Base-by-base conservation (phyloP, 2,797 vertebrate species). In the Sus cebifrons region DNA sequence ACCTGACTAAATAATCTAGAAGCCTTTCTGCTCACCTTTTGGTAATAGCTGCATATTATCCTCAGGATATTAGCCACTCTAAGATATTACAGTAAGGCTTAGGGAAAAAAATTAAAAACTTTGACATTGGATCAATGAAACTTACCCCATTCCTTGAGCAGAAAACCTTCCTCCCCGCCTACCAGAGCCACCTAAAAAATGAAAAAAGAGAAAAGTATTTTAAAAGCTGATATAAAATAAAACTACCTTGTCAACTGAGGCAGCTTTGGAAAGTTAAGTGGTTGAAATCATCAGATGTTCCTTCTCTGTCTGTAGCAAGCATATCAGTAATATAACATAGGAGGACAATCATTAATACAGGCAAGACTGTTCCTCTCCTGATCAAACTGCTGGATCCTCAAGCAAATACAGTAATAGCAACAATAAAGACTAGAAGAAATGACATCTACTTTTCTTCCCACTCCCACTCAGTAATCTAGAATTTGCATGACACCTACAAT, bases 131-230 rank as follows among this genome's bases (percentile, higher is more conserved):
- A 78, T 44, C 88, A 94, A 83, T 18, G 58, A 98, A 97, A 98
- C 99, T 99, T 98, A 99, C 99, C 99, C 99, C 99, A 99, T 99
- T 98, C 99, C 99, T 99, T 99, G 99, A 77, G 99, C 99, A 62
- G 99, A 99, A 99, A 99, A 99, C 94, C 99, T 99, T 98, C 99
- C 99, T 96, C 99, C 99, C 97, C 99, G 99, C 97, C 99, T 99
- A 98, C 99, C 99, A 97, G 99, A 99, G 87, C 99, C 99, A 96
- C 99, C 99, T 99, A 96, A 13, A 97, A 91, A 98, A 95, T 27
- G 16, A 87, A 14, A 81, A 81, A 85, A 65, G 1, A 86, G 10
- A 86, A 7, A 95, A 40, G 27, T 56, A 86, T 68, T 94, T 95
- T 79, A 97, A 49, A 91, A 91, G 11, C 7, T 95, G 25, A 91